Evolutionary conservation across 2,797 vertebrate genomes (phyloP), one percentile per base, ranked within the genome.

Genomic region (Sebastes paucispinis): DNA sequence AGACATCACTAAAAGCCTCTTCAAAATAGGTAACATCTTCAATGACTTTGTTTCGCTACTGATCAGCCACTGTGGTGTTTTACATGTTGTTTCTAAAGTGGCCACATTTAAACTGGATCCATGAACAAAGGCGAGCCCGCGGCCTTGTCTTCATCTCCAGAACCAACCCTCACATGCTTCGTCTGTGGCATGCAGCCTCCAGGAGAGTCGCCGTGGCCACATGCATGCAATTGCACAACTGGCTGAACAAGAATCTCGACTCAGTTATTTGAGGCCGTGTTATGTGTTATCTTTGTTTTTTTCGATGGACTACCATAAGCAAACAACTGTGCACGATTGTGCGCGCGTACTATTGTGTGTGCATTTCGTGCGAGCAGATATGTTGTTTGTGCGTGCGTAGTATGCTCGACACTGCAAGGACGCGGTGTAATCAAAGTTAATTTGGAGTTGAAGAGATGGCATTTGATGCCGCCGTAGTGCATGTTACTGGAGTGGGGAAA

Each of bases 91-190:
- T 84, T 84, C 47, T 79, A 25, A 75, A 77, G 77, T 74, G 67
- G 54, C 58, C 54, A 73, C 60, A 75, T 77, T 72, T 84, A 67
- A 86, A 85, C 67, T 64, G 39, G 67, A 84, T 70, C 47, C 54
- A 73, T 70, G 66, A 71, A 79, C 60, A 60, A 84, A 75, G 39
- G 22, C 59, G 59, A 73, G 59, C 32, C 54, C 59, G 52, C 32
- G 50, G 69, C 70, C 84, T 83, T 47, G 73, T 85, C 71, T 80
- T 80, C 73, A 77, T 83, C 79, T 80, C 70, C 52, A 80, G 43
- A 79, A 64, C 32, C 58, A 69, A 34, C 66, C 72, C 31, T 75
- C 52, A 63, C 69, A 78, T 78, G 58, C 73, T 66, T 73, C 77
- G 69, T 82, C 76, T 84, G 62, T 81, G 59, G 69, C 75, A 65